A percentile compares a stretch with the other conserved stretches of the same genome.
Evolutionary conservation across 2,797 vertebrate genomes (phyloP).

Genomic region (Rhinichthys osculus): DNA sequence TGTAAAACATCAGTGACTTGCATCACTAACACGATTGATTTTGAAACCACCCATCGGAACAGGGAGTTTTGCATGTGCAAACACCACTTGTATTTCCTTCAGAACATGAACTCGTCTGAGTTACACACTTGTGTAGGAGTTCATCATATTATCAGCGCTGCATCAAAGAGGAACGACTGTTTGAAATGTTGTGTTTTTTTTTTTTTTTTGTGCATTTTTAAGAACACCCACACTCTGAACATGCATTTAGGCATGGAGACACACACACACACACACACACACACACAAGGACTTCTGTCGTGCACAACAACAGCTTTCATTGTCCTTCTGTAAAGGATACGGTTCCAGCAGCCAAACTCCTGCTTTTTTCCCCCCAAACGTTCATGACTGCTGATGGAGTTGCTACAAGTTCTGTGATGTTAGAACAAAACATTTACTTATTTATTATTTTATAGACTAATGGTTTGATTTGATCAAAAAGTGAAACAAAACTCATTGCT

Average conservation of each 20-base stretch:
- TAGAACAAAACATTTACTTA: neutral
- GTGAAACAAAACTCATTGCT: neutral
- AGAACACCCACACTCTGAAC: slow-evolving; percentile 4
- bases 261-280: slow-evolving; percentile 31
- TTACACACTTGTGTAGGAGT: slow-evolving; percentile 6
- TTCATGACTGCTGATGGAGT: neutral
- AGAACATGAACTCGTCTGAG: neutral
- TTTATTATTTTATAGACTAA: neutral
- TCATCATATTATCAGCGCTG: neutral
- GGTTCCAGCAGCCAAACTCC: slow-evolving; percentile 33
- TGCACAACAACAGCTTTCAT: slow-evolving; percentile 46
- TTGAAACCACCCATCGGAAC: neutral
- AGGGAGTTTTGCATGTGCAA: slow-evolving; percentile 13
- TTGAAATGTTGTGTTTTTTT: slow-evolving; percentile 11
- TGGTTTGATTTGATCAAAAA: neutral
- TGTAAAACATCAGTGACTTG: neutral
- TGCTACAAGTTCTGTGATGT: neutral
- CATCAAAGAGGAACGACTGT: slow-evolving; percentile 34
- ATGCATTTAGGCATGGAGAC: slow-evolving; percentile 18
- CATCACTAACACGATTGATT: neutral
- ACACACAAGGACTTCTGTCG: slow-evolving; percentile 39
- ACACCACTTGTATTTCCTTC: neutral
- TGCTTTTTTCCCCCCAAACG: neutral
- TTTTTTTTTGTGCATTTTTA: slow-evolving; percentile 24
- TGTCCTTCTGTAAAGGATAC: slow-evolving; percentile 26